Conservation (phyloP, 2,797 vertebrate species). For the Agapornis canus region DNA sequence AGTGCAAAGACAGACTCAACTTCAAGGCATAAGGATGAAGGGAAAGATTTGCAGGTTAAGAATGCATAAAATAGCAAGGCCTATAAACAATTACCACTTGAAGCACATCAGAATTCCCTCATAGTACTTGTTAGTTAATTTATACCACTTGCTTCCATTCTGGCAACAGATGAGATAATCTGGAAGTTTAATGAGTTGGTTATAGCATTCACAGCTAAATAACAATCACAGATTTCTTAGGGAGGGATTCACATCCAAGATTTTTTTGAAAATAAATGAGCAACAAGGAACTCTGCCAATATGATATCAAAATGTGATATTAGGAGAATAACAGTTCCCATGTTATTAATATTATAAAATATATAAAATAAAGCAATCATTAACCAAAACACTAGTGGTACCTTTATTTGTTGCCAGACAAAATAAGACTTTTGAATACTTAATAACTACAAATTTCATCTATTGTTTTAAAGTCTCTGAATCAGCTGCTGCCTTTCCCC, state of each 20-base stretch:
- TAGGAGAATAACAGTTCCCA: not conserved
- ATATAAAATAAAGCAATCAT: not conserved
- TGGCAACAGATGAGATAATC: not conserved
- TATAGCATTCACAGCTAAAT: not conserved
- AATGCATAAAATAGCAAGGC: not conserved
- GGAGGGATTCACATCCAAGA: not conserved
- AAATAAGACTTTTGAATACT: not conserved
- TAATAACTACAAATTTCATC: not conserved
- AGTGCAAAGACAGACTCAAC: not conserved
- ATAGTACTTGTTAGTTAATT: not conserved
- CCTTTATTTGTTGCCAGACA: not conserved
- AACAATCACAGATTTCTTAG: not conserved
- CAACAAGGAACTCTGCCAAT: not conserved
- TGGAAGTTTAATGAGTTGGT: not conserved
- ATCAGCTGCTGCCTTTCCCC: not conserved
- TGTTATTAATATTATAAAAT: not conserved
- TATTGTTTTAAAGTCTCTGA: not conserved
- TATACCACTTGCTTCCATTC: not conserved
- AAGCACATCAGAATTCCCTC: not conserved
- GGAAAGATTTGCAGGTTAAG: not conserved
- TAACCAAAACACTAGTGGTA: not conserved
- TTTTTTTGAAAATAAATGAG: not conserved
- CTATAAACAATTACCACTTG: not conserved
- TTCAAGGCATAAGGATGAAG: not conserved
- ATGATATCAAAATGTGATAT: not conserved